phyloP scores from a whole-genome alignment of 2,888 invertebrate genomes.

The Acrocyrtus sp. region DNA sequence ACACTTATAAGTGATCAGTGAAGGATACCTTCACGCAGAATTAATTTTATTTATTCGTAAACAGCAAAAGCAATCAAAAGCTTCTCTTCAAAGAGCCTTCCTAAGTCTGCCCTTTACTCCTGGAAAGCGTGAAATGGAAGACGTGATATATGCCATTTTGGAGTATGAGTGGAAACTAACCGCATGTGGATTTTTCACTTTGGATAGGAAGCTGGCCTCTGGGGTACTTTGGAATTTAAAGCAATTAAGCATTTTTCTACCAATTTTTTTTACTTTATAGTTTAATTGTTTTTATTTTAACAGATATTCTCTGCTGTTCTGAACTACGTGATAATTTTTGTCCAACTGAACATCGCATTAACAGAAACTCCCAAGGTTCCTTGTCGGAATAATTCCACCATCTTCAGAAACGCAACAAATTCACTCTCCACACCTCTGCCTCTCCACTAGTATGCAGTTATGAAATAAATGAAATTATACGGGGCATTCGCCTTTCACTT shows the following conservation, averaged over 20 bases:
- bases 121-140: slow-evolving; percentile 31
- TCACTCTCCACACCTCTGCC: too few relatives aligned
- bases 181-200: slow-evolving; percentile 28
- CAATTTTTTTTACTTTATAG: too few relatives aligned
- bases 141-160: slow-evolving; percentile 22
- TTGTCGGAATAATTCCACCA: too few relatives aligned
- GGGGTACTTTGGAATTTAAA: too few relatives aligned
- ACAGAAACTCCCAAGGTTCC: too few relatives aligned
- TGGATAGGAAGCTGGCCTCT: slow-evolving; percentile 26
- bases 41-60: slow-evolving; percentile 2
- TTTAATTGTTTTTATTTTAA: too few relatives aligned
- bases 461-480: too few relatives aligned
- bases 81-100: slow-evolving; percentile 6
- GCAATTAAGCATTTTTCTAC: too few relatives aligned
- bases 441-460: too few relatives aligned
- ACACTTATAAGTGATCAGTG: background rate
- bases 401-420: too few relatives aligned
- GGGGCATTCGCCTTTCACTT: too few relatives aligned
- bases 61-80: slow-evolving; percentile 22
- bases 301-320: slow-evolving; percentile 33
- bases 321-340: slow-evolving; percentile 37
- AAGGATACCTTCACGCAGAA: background rate
- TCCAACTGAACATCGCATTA: slow-evolving; percentile 40
- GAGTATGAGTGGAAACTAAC: slow-evolving; percentile 32
- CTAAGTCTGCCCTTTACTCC: slow-evolving; percentile 14